Evolutionary conservation across 2,797 vertebrate species (phyloP), one percentile per base, ranked within the genome.

Genomic region (Tragopan temminckii): DNA sequence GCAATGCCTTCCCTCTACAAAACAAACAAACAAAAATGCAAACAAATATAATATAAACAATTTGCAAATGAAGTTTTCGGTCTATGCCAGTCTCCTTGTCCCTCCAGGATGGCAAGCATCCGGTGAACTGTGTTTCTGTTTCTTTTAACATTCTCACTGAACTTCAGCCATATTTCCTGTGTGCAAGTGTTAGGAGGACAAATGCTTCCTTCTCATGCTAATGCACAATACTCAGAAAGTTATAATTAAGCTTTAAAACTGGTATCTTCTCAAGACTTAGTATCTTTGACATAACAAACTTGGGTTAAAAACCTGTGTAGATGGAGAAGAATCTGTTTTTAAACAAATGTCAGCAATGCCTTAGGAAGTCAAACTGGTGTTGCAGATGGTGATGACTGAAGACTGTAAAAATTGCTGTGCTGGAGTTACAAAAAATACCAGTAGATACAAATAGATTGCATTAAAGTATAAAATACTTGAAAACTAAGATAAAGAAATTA

Each of bases 301-400:
- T 52, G 25, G 67, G 23, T 85, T 71, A 82, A 87, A 74, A 59
- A 77, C 31, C 57, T 23, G 6, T 25, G 21, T 61, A 67, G 42
- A 79, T 63, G 35, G 16, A 68, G 72, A 81, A 69, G 19, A 69
- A 85, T 36, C 50, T 36, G 23, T 80, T 66, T 92, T 91, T 83
- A 66, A 88, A 83, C 23, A 92, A 42, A 78, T 69, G 72, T 63
- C 87, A 93, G 38, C 21, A 75, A 66, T 83, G 80, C 96, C 36
- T 80, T 87, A 68, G 81, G 45, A 84, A 95, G 84, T 77, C 2
- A 45, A 85, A 59, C 31, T 69, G 33, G 17, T 17, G 6, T 77
- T 85, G 38, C 45, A 71, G 33, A 55, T 74, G 33, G 46, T 63
- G 45, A 78, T 58, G 45, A 79, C 66, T 63, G 42, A 86, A 80